Conservation (phyloP, 2,888 invertebrate species). For the Dryobota labecula region DNA sequence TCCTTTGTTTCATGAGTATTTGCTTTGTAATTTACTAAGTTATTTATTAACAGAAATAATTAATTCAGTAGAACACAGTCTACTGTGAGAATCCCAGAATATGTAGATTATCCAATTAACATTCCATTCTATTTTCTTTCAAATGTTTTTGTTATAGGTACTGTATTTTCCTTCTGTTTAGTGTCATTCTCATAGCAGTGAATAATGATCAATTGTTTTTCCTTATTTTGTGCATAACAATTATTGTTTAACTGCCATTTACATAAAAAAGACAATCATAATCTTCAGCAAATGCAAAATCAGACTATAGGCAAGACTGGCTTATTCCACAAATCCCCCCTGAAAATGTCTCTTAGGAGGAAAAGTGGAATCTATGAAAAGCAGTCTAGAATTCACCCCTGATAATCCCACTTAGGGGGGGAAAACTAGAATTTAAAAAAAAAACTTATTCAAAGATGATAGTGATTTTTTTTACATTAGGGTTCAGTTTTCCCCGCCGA, state of each 20-base stretch:
- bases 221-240: not conserved
- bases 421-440: too few species aligned
- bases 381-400: too few species aligned
- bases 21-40: not conserved
- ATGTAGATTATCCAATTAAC: not conserved
- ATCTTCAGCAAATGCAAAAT: not conserved
- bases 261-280: not conserved
- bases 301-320: not conserved
- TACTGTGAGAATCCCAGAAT: not conserved
- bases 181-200: not conserved
- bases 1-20: slow-evolving; percentile 30
- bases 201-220: not conserved
- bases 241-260: not conserved
- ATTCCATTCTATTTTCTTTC: slow-evolving; percentile 9
- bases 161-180: not conserved
- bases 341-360: too few species aligned
- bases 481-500: too few species aligned
- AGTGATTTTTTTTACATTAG: too few species aligned
- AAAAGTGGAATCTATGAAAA: too few species aligned
- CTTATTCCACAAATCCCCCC: too few species aligned
- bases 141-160: not conserved
- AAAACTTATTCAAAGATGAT: too few species aligned
- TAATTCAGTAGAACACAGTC: not conserved
- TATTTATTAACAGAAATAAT: not conserved
- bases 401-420: too few species aligned